phyloP scores from a whole-genome alignment of 1,140 invertebrate genomes.

The Druon quercuslanigerum region DNA sequence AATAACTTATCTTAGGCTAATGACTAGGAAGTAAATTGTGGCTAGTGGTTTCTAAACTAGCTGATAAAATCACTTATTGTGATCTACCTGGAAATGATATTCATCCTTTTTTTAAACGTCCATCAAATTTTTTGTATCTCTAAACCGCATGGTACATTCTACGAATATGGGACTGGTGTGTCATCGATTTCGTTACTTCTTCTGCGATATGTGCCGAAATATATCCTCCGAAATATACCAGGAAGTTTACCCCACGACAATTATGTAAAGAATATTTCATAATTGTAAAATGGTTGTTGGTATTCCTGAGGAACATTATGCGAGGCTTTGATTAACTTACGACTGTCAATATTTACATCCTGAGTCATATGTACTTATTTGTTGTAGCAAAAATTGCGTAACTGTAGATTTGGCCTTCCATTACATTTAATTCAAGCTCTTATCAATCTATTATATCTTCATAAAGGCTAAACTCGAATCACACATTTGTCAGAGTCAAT shows the following conservation, averaged over 20 bases:
- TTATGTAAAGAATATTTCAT: slow-evolving; percentile 1
- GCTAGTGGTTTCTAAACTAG: too few species aligned
- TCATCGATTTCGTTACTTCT: background rate
- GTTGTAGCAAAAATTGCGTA: background rate
- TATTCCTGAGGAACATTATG: background rate
- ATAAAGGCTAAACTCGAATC: background rate
- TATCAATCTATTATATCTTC: background rate
- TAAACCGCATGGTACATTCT: background rate
- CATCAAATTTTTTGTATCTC: background rate
- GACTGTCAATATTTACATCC: background rate
- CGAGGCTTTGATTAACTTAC: background rate
- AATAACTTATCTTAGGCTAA: too few species aligned
- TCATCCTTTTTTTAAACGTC: background rate
- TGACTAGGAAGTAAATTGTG: too few species aligned
- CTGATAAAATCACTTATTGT: too few species aligned
- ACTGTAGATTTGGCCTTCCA: background rate
- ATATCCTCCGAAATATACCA: background rate
- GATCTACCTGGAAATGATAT: too few species aligned
- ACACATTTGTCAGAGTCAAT: background rate
- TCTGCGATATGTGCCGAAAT: background rate
- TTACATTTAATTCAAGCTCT: background rate
- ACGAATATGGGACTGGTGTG: background rate
- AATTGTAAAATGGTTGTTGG: background rate
- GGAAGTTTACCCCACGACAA: background rate
- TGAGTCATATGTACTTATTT: slow-evolving; percentile 5